Evolutionary conservation across 2,113 vertebrate species (phyloP), one percentile per base, ranked within the genome.

Genomic region (Oxyura jamaicensis): DNA sequence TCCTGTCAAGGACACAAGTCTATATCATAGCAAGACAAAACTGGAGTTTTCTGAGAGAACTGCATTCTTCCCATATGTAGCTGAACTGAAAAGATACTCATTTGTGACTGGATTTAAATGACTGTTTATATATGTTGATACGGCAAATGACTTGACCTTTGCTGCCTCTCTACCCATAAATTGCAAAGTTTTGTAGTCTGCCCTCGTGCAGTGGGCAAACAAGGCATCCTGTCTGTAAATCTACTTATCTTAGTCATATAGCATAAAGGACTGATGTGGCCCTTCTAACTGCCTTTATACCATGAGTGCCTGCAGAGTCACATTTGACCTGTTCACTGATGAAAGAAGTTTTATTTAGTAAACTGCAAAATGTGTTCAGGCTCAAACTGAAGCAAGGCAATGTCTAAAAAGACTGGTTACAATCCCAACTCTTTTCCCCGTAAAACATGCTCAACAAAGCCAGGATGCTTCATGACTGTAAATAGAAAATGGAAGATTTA

Each of bases 201-300:
- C 26, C 17, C 35, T 75, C 39, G 33, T 0, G 0, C 31, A 63
- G 62, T 9, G 1, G 68, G 31, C 13, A 6, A 1, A 5, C 60
- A 19, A 63, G n/a, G 42, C 31, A 46, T 6, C 25, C 20, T 2
- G 1, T 33, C 69, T 84, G 52, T n/a, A 75, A 88, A 81, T 74
- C 33, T 68, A 25, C 76, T 52, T 62, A 25, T 55, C 50, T 3
- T 7, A 33, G 76, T 52, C 44, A 26, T 41, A 4, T 26, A 29
- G 31, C 58, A 72, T 68, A 2, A 0, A 41, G 39, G 39, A 62
- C 0, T 75, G 56, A 36, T 48, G 62, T 35, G 17, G 26, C 48
- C 66, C 22, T 75, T 56, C 26, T 31, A 21, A n/a, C 44, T 60
- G 71, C 53, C 36, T 5, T 0, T 26, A 29, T 59, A 23, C 60